These are phyloP conservation scores for Maniola hyperantus DNA, from an alignment of 2,888 invertebrate species.

Conservation along the genomic window DNA sequence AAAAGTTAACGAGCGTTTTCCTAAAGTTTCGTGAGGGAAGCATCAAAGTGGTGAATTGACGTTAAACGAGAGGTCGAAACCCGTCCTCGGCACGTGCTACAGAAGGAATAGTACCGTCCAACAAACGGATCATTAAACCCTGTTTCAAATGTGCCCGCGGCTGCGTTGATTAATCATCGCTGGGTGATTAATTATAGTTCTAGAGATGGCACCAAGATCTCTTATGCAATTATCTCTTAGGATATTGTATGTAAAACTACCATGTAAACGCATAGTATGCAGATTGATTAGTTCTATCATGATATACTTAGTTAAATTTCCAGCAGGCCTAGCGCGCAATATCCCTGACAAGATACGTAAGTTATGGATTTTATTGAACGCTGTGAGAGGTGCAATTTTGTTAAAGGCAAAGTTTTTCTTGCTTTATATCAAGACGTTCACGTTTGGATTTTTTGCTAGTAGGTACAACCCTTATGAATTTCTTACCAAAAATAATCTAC, in stretches of 20 bases:
- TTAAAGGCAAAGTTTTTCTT: too few relatives aligned
- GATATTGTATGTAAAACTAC: neutral
- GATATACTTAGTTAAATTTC: too few relatives aligned
- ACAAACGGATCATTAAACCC: conserved; percentile 74
- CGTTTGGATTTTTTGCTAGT: too few relatives aligned
- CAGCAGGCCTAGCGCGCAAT: neutral
- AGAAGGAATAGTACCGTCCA: conserved; percentile 62
- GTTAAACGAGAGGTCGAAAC: conserved; percentile 56
- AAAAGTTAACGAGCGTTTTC: neutral
- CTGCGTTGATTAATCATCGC: conserved; percentile 73
- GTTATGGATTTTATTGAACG: neutral
- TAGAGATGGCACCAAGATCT: conserved; percentile 9
- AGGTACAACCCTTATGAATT: too few relatives aligned
- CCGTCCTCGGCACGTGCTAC: conserved; percentile 59
- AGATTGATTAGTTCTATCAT: too few relatives aligned
- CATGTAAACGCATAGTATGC: too few relatives aligned
- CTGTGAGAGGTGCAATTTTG: too few relatives aligned
- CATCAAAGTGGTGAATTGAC: conserved; percentile 57
- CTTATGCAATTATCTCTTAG: neutral
- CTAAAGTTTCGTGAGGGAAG: neutral
- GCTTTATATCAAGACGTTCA: too few relatives aligned
- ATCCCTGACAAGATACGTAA: too few relatives aligned
- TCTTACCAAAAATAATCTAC: neutral
- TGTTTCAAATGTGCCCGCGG: conserved; percentile 66
- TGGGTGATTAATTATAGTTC: conserved; percentile 60